Percentiles rank a stretch among this genome's conserved stretches.
Conservation (phyloP, 2,888 invertebrate genomes). For the Drosophila macrospina region DNA sequence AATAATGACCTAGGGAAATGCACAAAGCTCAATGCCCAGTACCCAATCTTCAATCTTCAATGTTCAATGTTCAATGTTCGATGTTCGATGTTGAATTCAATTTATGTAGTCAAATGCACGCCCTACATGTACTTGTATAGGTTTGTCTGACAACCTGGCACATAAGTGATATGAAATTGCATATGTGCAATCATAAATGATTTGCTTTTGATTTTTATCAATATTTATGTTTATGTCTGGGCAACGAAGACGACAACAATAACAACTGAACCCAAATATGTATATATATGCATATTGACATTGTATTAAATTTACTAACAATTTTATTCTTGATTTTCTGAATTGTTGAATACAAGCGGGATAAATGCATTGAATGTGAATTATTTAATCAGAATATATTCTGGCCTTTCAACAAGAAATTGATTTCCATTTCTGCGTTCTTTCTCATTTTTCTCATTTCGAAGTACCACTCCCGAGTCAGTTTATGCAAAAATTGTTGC, state of each 20-base stretch:
- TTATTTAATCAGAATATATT: slow-evolving; percentile 57
- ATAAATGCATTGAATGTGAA: slow-evolving; percentile 40
- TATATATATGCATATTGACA: slow-evolving; percentile 21
- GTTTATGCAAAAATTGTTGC: slow-evolving; percentile 41
- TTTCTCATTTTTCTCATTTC: slow-evolving; percentile 44
- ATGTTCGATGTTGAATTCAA: slow-evolving; percentile 42
- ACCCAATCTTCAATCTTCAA: slow-evolving; percentile 11
- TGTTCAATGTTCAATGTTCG: slow-evolving; percentile 18
- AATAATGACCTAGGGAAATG: slow-evolving; percentile 55
- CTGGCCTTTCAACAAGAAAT: slow-evolving; percentile 42
- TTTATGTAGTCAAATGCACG: slow-evolving; percentile 5
- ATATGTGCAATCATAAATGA: slow-evolving; percentile 52
- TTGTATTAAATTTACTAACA: slow-evolving; percentile 38
- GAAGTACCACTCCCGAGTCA: slow-evolving; percentile 1
- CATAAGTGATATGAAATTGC: slow-evolving; percentile 52
- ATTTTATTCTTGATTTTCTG: slow-evolving; percentile 30
- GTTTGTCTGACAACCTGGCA: slow-evolving; percentile 18
- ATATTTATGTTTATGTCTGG: slow-evolving; percentile 50
- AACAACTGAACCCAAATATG: slow-evolving; percentile 13
- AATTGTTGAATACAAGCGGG: slow-evolving; percentile 23
- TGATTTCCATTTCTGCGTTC: slow-evolving; percentile 44
- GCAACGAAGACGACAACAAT: background rate
- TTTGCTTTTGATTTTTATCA: slow-evolving; percentile 59
- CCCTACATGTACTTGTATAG: background rate
- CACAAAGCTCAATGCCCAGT: slow-evolving; percentile 18